Base-by-base conservation (phyloP, 2,113 vertebrate genomes). In the Lagopus muta region DNA sequence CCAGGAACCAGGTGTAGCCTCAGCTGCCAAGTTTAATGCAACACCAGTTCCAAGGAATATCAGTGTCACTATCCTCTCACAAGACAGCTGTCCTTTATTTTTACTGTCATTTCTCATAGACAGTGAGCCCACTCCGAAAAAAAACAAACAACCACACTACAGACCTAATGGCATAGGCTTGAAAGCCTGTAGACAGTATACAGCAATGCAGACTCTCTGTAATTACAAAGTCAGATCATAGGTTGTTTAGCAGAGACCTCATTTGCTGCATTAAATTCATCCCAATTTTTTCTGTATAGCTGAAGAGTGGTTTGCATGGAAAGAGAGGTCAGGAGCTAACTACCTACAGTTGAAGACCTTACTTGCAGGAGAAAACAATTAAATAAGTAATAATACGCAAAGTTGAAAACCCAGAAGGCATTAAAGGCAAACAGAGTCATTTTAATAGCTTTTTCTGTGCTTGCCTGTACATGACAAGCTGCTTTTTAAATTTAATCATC, bases 401-500 rank as follows among this genome's bases (percentile, higher is more conserved):
- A 79, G 62, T 48, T 90, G 54, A 80, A 94, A 93, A 89, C 21
- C 14, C 69, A 83, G 52, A 69, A 84, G 38, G 48, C 18, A 57
- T 50, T 90, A 70, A 60, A 89, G 43, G 45, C 77, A 86, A 89
- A 74, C 55, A 55, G 69, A 86, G 70, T 8, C 17, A 54, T 84
- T 91, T 81, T 32, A 89, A 58, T 62, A 58, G 36, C 40, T 84
- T 86, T 90, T 88, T 74, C 74, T 60, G 8, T 84, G 64, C 85
- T 81, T 87, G 78, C 69, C 62, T 76, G 75, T 81, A 89, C 38
- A 45, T 74, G 86, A 85, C 80, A 89, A 89, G 70, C 61, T 90
- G 71, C 70, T 88, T 95, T 90, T 86, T 88, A 88, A 95, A 96
- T 86, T 45, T 79, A 82, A 82, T 71, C 66, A 91, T 42, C 72